Conservation (phyloP, 2,797 vertebrate genomes). For the Sebastes taczanowskii region DNA sequence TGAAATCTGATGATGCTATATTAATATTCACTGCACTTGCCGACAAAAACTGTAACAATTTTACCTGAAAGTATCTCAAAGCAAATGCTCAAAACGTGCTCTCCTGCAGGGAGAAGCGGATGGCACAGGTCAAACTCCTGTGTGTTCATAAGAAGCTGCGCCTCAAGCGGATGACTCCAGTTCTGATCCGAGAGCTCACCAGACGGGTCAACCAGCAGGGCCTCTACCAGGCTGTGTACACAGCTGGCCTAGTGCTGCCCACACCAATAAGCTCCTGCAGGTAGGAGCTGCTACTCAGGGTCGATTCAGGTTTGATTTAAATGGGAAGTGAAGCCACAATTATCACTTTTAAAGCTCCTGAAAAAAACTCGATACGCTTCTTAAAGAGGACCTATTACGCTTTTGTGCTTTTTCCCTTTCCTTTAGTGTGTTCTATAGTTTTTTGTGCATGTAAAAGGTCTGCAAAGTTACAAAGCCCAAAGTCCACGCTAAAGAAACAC, state of each 20-base stretch:
- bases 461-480: neutral
- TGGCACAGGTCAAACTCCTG: conserved; percentile 95
- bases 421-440: neutral
- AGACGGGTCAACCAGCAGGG: conserved; percentile 90
- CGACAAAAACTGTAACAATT: neutral
- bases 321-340: neutral
- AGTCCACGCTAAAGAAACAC: too few relatives aligned
- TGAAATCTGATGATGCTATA: neutral
- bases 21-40: conserved; percentile 9
- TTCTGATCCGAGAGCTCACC: conserved; percentile 94
- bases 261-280: conserved; percentile 93
- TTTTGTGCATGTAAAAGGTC: neutral
- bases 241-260: conserved; percentile 88
- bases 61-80: conserved; percentile 13
- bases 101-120: conserved; percentile 87
- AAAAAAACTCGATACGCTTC: neutral
- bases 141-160: conserved; percentile 98
- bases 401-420: neutral
- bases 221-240: conserved; percentile 91
- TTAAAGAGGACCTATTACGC: neutral
- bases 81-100: conserved; percentile 16
- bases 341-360: neutral
- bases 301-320: neutral
- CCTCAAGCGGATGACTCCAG: conserved; percentile 93
- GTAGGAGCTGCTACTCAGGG: conserved; percentile 66